These are phyloP conservation scores for Drosophila bipectinata DNA, from an alignment of 1,140 invertebrate genomes.

Conservation along the genomic window DNA sequence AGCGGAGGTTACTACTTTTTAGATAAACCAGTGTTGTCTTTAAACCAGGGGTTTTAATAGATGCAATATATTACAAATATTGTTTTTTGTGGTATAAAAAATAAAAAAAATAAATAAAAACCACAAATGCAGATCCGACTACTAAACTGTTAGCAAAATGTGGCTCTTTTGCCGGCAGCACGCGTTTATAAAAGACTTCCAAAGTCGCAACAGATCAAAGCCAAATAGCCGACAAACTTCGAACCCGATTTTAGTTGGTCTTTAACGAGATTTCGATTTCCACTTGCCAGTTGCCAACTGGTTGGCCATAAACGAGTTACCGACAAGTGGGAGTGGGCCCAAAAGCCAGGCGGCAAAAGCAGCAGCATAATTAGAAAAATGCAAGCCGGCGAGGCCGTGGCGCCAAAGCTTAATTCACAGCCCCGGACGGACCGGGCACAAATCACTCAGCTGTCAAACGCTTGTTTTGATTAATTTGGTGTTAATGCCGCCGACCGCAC, in stretches of 20 bases:
- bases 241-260: conserved; percentile 46
- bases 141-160: conserved; percentile 25
- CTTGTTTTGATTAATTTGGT: conserved; percentile 78
- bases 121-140: background rate
- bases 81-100: background rate
- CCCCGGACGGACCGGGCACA: conserved; percentile 45
- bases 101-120: conserved; percentile 30
- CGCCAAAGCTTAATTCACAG: conserved; percentile 62
- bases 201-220: conserved; percentile 61
- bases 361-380: conserved; percentile 52
- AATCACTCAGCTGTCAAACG: conserved; percentile 79
- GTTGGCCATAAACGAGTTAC: conserved; percentile 50
- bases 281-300: conserved; percentile 23
- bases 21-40: too few relatives aligned
- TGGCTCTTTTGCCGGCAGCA: conserved; percentile 53
- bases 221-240: conserved; percentile 40
- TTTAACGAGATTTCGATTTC: conserved; percentile 70
- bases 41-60: too few relatives aligned
- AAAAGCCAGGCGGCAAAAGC: conserved; percentile 13
- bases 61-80: too few relatives aligned
- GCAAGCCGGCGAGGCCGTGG: conserved; percentile 33
- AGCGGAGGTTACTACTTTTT: too few relatives aligned
- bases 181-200: conserved; percentile 61
- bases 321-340: conserved; percentile 67
- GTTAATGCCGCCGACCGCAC: conserved; percentile 66